Conservation (phyloP, 2,113 vertebrate species). For the Corythornis vintsioides region DNA sequence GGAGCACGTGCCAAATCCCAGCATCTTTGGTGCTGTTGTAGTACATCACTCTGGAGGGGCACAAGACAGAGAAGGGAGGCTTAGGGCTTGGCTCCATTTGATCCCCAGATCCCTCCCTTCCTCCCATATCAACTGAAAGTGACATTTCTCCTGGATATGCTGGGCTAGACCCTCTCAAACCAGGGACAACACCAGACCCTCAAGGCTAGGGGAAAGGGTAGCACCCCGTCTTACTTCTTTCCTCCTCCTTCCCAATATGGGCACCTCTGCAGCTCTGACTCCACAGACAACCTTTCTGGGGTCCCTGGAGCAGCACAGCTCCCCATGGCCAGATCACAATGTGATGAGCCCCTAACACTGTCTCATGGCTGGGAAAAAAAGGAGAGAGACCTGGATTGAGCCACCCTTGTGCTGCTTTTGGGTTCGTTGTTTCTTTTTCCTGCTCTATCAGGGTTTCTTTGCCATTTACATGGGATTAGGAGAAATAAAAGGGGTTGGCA, state of each 20-base stretch:
- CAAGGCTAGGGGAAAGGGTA: no score
- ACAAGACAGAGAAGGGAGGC: neutral
- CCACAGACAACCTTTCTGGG: neutral
- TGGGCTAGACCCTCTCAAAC: neutral
- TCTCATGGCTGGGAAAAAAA: neutral
- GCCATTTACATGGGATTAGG: neutral
- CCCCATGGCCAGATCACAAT: rapidly evolving
- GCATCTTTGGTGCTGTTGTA: conserved; percentile 79
- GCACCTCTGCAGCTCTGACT: neutral
- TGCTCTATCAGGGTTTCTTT: no score
- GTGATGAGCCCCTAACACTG: rapidly evolving
- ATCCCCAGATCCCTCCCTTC: rapidly evolving
- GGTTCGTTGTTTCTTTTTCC: neutral
- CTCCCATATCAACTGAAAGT: rapidly evolving
- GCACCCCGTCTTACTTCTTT: neutral
- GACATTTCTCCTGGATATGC: rapidly evolving
- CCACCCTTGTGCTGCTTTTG: rapidly evolving
- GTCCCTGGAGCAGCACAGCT: neutral
- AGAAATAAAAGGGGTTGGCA: neutral
- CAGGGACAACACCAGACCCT: no score
- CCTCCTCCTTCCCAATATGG: neutral
- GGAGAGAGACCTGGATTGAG: neutral
- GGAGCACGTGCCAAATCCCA: conserved; percentile 84
- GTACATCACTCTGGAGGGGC: conserved; percentile 86
- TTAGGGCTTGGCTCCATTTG: neutral